A percentile compares a stretch with the other conserved stretches of the same genome.
phyloP scores from a whole-genome alignment of 2,797 vertebrate genomes.

The Crax fasciolata region DNA sequence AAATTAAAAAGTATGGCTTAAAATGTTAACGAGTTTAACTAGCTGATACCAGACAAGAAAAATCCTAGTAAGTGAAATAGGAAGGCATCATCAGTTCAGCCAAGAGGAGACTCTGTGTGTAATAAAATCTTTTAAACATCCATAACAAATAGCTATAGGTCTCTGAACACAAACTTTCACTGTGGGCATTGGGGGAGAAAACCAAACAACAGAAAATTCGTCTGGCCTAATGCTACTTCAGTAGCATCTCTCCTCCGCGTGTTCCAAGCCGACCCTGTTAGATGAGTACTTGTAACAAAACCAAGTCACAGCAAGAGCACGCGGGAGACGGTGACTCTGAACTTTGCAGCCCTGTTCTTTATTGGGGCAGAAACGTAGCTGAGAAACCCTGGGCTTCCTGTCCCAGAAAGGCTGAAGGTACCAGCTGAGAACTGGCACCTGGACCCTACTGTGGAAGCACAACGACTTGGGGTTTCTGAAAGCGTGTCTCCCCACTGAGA shows the following conservation, averaged over 20 bases:
- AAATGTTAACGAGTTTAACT: not conserved
- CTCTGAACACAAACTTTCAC: not conserved
- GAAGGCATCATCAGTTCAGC: not conserved
- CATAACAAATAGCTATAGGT: not conserved
- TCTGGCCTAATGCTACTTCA: not conserved
- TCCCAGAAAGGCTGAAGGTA: not conserved
- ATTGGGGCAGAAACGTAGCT: not conserved
- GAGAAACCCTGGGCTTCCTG: not conserved
- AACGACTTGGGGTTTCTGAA: not conserved
- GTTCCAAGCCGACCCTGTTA: not conserved
- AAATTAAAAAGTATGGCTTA: not conserved
- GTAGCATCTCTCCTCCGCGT: not conserved
- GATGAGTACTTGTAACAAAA: not conserved
- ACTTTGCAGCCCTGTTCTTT: not conserved
- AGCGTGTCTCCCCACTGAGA: not conserved
- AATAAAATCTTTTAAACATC: not conserved
- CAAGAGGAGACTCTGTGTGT: not conserved
- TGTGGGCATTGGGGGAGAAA: rapidly evolving
- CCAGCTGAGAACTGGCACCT: not conserved
- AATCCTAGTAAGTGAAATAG: not conserved
- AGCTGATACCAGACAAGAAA: not conserved
- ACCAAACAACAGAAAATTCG: not conserved
- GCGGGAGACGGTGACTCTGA: not conserved
- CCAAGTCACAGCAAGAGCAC: not conserved
- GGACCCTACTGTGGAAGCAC: not conserved